These are phyloP conservation scores for Actenoides hombroni DNA, from an alignment of 2,113 vertebrate genomes.

Conservation along the genomic window DNA sequence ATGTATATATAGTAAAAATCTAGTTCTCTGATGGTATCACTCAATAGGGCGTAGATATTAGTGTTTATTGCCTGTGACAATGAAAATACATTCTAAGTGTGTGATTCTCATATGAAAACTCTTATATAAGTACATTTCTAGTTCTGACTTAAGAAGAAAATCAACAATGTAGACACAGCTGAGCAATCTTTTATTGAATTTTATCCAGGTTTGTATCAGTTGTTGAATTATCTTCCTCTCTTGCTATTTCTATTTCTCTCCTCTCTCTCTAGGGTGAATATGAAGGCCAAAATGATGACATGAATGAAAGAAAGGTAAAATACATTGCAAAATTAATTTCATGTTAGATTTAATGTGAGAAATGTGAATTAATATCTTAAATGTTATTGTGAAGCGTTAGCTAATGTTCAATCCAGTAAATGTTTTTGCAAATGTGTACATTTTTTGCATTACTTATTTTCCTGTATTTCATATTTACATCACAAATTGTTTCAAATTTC, in stretches of 20 bases:
- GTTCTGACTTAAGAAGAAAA: neutral
- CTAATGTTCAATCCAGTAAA: neutral
- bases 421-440: neutral
- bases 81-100: neutral
- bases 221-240: neutral
- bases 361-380: neutral
- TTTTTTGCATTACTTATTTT: neutral
- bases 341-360: neutral
- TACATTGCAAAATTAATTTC: neutral
- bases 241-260: neutral
- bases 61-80: neutral
- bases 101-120: neutral
- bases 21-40: neutral
- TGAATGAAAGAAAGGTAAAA: slow-evolving; percentile 92
- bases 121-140: neutral
- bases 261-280: slow-evolving; percentile 84
- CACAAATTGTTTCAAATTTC: neutral
- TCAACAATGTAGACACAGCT: neutral
- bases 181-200: neutral
- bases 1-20: slow-evolving; percentile 52
- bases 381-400: neutral
- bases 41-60: neutral
- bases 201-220: neutral
- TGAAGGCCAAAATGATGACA: slow-evolving; percentile 78
- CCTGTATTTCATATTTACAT: neutral